phyloP scores from a whole-genome alignment of 2,113 vertebrate species.

The Plestiodon gilberti region DNA sequence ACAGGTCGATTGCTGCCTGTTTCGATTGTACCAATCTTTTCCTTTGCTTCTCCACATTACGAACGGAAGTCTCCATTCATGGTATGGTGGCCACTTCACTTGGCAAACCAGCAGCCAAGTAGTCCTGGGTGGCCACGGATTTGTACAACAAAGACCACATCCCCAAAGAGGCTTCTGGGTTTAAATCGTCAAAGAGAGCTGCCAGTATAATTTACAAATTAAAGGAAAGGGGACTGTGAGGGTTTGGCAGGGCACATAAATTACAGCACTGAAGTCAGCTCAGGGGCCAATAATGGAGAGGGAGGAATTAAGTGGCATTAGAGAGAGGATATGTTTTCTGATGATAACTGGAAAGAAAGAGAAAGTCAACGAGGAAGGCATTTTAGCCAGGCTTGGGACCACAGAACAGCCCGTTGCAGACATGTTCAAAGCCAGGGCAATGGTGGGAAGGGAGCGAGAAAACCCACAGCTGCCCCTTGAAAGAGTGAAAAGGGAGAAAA shows the following conservation, averaged over 20 bases:
- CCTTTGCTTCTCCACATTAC: accelerated
- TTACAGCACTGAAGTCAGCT: not conserved
- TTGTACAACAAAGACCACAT: not conserved
- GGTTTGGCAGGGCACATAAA: not conserved
- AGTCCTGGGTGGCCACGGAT: not conserved
- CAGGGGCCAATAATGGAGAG: not conserved
- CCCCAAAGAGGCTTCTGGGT: not conserved
- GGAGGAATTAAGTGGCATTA: not conserved
- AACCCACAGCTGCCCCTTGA: no score
- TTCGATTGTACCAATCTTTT: not conserved
- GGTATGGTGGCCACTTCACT: not conserved
- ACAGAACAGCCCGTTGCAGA: not conserved
- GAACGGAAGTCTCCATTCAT: not conserved
- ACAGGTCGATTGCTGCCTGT: not conserved
- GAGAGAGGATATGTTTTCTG: accelerated
- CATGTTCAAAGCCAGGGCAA: not conserved
- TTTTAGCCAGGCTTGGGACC: not conserved
- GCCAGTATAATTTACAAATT: slow-evolving; percentile 11
- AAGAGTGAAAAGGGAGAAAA: not conserved
- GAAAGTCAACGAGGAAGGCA: not conserved
- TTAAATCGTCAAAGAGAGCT: slow-evolving; percentile 6
- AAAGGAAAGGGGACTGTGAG: not conserved
- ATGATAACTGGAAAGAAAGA: not conserved
- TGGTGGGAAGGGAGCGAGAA: no score
- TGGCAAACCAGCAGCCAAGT: not conserved